phyloP scores from a whole-genome alignment of 2,797 vertebrate genomes.

The Erpetoichthys calabaricus region DNA sequence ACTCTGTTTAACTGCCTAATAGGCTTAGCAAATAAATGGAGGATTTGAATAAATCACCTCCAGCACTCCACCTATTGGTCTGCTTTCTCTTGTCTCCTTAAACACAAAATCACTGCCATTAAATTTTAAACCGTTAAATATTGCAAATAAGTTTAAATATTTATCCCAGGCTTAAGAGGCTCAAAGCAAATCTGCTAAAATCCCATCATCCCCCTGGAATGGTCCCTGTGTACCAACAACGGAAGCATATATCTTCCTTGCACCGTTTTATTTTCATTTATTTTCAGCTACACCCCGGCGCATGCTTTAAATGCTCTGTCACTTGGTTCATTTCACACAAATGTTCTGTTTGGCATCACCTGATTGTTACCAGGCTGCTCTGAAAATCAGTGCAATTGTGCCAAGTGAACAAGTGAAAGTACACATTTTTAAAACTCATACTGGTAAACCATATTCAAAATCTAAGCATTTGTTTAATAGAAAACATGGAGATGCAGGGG shows the following conservation, averaged over 20 bases:
- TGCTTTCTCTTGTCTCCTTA: slow-evolving; percentile 22
- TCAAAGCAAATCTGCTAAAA: slow-evolving; percentile 16
- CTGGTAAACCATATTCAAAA: no score
- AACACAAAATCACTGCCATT: slow-evolving; percentile 31
- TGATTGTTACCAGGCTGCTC: no score
- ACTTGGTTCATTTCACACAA: no score
- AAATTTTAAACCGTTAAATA: slow-evolving; percentile 29
- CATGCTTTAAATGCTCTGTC: no score
- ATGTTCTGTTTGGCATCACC: no score
- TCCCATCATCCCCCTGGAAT: slow-evolving; percentile 8
- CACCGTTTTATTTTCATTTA: no score
- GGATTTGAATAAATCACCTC: slow-evolving; percentile 56
- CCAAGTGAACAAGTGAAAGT: no score
- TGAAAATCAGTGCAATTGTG: no score
- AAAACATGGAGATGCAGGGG: no score
- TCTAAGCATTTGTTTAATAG: no score
- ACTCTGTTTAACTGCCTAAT: slow-evolving; percentile 41
- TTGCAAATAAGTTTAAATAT: slow-evolving; percentile 26
- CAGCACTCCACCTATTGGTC: slow-evolving; percentile 35
- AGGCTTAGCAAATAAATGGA: slow-evolving; percentile 52
- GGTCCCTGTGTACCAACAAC: slow-evolving; percentile 3
- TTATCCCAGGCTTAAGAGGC: slow-evolving; percentile 23
- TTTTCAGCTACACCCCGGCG: no score
- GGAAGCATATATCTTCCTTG: not conserved
- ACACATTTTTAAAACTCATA: no score